phyloP scores from a whole-genome alignment of 1,140 invertebrate species.

The Drosophila sucinea region DNA sequence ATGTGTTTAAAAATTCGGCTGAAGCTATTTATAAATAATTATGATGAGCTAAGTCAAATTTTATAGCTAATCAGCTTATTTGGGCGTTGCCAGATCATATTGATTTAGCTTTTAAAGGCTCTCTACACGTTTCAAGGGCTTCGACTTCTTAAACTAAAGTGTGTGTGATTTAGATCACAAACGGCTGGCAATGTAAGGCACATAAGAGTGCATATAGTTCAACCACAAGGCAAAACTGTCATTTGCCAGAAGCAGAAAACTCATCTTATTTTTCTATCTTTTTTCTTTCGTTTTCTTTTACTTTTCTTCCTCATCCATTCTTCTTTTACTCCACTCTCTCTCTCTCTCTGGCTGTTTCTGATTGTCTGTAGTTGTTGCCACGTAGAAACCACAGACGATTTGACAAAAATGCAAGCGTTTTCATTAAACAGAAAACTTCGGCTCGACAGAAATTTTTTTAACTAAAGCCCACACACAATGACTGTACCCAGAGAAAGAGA shows the following conservation, averaged over 20 bases:
- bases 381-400: conserved; percentile 49
- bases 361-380: conserved; percentile 7
- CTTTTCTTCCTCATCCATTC: neutral
- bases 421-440: conserved; percentile 72
- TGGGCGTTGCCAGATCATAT: neutral
- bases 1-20: no score
- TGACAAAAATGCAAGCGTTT: conserved; percentile 54
- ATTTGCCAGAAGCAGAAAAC: conserved; percentile 37
- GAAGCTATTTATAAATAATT: no score
- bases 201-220: neutral
- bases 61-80: no score
- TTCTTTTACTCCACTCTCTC: neutral
- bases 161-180: neutral
- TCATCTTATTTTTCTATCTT: neutral
- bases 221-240: conserved; percentile 56
- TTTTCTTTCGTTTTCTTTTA: neutral
- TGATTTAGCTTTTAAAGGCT: neutral
- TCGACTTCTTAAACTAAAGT: neutral
- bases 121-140: neutral
- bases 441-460: conserved; percentile 43
- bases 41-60: no score
- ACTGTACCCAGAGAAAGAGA: conserved; percentile 24
- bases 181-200: neutral
- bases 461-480: conserved; percentile 28
- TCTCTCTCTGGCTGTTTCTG: neutral